These are phyloP conservation scores for Drosophila sordidula DNA, from an alignment of 2,888 invertebrate genomes.

Conservation along the genomic window DNA sequence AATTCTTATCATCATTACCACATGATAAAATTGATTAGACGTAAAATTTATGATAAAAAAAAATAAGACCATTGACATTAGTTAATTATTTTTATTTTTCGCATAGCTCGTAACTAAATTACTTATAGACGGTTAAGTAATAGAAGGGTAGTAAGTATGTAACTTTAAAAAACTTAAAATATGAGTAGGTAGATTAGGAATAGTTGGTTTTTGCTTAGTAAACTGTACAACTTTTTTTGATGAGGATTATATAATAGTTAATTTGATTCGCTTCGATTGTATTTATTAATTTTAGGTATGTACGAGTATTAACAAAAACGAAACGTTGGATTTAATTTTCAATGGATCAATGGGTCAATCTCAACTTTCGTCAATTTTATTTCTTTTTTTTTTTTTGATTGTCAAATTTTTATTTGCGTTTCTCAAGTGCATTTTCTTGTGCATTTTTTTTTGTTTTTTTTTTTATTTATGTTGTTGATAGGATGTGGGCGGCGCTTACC, in stretches of 20 bases:
- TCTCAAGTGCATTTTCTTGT: conserved; percentile 56
- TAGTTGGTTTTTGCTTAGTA: conserved; percentile 44
- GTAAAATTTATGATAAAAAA: background rate
- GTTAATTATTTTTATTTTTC: background rate
- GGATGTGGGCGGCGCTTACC: conserved; percentile 81
- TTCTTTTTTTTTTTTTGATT: conserved; percentile 21
- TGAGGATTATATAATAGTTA: conserved; percentile 44
- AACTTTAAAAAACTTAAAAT: conserved; percentile 35
- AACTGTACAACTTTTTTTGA: conserved; percentile 58
- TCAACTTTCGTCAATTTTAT: conserved; percentile 33
- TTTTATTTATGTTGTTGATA: conserved; percentile 44
- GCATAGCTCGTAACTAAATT: conserved; percentile 39
- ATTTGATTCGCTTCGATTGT: conserved; percentile 46
- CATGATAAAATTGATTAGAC: background rate
- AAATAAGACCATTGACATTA: conserved; percentile 44
- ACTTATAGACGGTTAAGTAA: conserved; percentile 19
- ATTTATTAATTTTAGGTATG: conserved; percentile 46
- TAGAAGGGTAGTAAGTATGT: conserved; percentile 23
- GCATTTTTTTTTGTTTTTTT: conserved; percentile 46
- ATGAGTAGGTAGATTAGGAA: conserved; percentile 31
- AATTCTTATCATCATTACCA: background rate
- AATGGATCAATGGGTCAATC: conserved; percentile 41
- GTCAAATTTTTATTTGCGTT: conserved; percentile 36
- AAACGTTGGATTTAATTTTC: conserved; percentile 50
- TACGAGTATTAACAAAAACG: conserved; percentile 58